These are phyloP conservation scores for Enoplosus armatus DNA, from an alignment of 2,797 vertebrate genomes.

Conservation along the genomic window DNA sequence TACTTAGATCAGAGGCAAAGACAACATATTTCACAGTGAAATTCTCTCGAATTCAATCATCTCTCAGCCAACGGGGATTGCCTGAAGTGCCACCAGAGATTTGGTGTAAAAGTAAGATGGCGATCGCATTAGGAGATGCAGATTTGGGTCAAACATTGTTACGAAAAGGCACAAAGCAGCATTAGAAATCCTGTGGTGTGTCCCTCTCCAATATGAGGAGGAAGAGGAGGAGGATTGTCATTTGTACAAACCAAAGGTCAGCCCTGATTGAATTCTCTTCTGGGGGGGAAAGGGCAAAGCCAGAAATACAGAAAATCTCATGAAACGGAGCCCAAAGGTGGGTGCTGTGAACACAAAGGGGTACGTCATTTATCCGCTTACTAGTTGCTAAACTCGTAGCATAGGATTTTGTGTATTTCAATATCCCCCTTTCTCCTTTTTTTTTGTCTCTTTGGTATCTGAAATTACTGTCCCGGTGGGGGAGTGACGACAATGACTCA, in stretches of 20 bases:
- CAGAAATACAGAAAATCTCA: slow-evolving; percentile 47
- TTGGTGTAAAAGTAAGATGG: slow-evolving; percentile 23
- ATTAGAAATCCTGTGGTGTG: slow-evolving; percentile 34
- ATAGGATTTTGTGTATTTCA: slow-evolving; percentile 19
- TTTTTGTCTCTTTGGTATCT: slow-evolving; percentile 28
- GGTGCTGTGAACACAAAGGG: background rate
- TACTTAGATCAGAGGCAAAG: background rate
- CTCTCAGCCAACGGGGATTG: slow-evolving; percentile 1
- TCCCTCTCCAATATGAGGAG: slow-evolving; percentile 51
- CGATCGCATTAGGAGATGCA: slow-evolving; percentile 30
- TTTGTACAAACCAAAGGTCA: slow-evolving; percentile 78
- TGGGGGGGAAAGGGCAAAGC: slow-evolving; percentile 49
- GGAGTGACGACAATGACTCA: slow-evolving; percentile 44
- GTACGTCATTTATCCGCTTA: slow-evolving; percentile 18
- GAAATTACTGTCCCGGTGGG: slow-evolving; percentile 45
- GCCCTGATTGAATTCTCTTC: slow-evolving; percentile 70
- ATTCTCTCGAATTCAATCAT: slow-evolving; percentile 4
- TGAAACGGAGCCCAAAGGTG: slow-evolving; percentile 10
- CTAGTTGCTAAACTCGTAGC: background rate
- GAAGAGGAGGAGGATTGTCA: slow-evolving; percentile 57
- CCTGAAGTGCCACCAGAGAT: slow-evolving; percentile 19
- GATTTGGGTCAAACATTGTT: slow-evolving; percentile 56
- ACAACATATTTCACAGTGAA: background rate
- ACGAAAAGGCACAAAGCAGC: slow-evolving; percentile 30
- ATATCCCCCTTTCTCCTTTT: background rate